Percentiles rank a stretch among this genome's conserved stretches.
Evolutionary conservation across 2,797 vertebrate genomes (phyloP).

Genomic region (Cirrhinus molitorella): DNA sequence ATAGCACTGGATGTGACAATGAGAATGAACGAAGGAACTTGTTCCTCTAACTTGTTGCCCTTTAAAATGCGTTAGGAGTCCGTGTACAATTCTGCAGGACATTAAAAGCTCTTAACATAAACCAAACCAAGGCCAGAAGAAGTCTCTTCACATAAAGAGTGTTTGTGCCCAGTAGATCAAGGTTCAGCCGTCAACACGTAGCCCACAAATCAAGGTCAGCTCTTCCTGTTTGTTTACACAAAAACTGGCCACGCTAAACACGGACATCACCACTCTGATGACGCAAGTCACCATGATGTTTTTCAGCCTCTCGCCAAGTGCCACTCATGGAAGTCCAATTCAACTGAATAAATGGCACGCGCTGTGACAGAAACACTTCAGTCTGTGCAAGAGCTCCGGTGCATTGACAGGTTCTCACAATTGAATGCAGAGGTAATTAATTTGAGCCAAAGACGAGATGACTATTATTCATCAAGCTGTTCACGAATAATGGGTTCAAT

Average conservation of each 20-base stretch:
- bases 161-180: conserved; percentile 38
- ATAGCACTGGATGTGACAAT: background rate
- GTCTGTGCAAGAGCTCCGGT: conserved; percentile 31
- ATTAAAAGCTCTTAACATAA: background rate
- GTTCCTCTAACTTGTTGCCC: background rate
- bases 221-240: conserved; percentile 72
- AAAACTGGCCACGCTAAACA: conserved; percentile 63
- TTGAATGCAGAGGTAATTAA: conserved; percentile 19
- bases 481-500: conserved; percentile 25
- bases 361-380: conserved; percentile 54
- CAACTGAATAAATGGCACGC: conserved; percentile 58
- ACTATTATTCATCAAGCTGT: conserved; percentile 22
- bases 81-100: background rate
- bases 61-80: background rate
- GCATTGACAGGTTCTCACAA: background rate
- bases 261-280: conserved; percentile 70
- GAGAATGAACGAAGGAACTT: background rate
- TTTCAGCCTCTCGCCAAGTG: conserved; percentile 58
- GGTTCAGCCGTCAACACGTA: conserved; percentile 34
- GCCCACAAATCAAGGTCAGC: conserved; percentile 62
- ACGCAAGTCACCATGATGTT: conserved; percentile 68
- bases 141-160: conserved; percentile 24
- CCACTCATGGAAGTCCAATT: conserved; percentile 54
- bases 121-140: background rate
- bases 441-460: background rate